Conservation (phyloP, 2,797 vertebrate genomes). For the Halcyon chelicuti region DNA sequence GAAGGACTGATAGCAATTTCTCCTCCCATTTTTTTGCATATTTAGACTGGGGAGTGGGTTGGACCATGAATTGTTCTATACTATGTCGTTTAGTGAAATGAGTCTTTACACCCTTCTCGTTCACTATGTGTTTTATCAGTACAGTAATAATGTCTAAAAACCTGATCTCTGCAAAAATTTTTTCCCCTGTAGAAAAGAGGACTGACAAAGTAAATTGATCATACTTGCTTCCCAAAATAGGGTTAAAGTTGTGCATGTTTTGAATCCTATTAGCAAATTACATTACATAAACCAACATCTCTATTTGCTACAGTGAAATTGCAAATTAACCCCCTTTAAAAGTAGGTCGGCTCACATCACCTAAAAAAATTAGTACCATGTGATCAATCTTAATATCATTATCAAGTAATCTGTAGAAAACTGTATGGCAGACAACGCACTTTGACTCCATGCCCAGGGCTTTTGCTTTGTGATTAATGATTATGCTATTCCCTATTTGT, state of each 20-base stretch:
- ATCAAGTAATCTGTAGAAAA: slow-evolving; percentile 40
- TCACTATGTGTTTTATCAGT: not conserved
- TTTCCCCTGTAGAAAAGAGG: not conserved
- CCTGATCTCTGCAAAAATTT: not conserved
- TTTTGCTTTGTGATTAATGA: slow-evolving; percentile 52
- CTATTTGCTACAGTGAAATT: slow-evolving; percentile 38
- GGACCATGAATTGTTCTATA: not conserved
- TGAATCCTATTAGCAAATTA: slow-evolving; percentile 24
- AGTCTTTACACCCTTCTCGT: not conserved
- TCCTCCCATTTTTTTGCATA: not conserved
- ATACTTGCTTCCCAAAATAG: not conserved
- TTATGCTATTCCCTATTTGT: not conserved
- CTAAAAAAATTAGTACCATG: not conserved
- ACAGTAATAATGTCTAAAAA: not conserved
- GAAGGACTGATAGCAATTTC: not conserved
- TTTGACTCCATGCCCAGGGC: slow-evolving; percentile 5
- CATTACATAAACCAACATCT: slow-evolving; percentile 20
- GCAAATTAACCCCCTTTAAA: slow-evolving; percentile 54
- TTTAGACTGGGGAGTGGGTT: not conserved
- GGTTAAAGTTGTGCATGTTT: not conserved
- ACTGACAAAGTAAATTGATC: not conserved
- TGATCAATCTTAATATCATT: slow-evolving; percentile 57
- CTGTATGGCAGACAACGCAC: not conserved
- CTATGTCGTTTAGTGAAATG: not conserved
- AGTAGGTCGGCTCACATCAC: slow-evolving; percentile 39